Conservation (phyloP, 2,888 invertebrate species). For the Phlogophora meticulosa region DNA sequence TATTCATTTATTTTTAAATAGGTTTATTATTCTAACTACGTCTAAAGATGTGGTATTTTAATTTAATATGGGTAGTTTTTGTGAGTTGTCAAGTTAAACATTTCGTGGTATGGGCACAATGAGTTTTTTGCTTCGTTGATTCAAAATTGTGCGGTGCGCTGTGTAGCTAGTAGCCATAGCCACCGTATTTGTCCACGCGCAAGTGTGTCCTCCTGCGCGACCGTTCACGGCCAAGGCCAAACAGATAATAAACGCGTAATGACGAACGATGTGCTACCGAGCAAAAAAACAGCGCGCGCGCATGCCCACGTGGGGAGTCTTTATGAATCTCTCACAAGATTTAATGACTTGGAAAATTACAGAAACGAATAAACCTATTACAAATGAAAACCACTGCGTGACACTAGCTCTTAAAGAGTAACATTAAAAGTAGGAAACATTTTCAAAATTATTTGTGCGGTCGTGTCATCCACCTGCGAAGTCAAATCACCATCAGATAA, state of each 20-base stretch:
- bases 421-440: slow-evolving; percentile 35
- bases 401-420: slow-evolving; percentile 53
- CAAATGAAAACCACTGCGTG: slow-evolving; percentile 75
- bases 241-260: slow-evolving; percentile 87
- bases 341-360: slow-evolving; percentile 88
- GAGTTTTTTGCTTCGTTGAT: slow-evolving; percentile 70
- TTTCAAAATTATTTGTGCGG: slow-evolving; percentile 26
- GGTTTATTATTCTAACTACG: slow-evolving; percentile 57
- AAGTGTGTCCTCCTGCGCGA: slow-evolving; percentile 81
- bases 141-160: slow-evolving; percentile 73
- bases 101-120: slow-evolving; percentile 69
- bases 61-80: slow-evolving; percentile 67
- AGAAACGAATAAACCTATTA: slow-evolving; percentile 74
- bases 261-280: slow-evolving; percentile 86
- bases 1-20: slow-evolving; percentile 42
- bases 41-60: slow-evolving; percentile 61
- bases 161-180: slow-evolving; percentile 71
- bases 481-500: slow-evolving; percentile 72
- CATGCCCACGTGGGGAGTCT: slow-evolving; percentile 86
- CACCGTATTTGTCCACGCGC: slow-evolving; percentile 79
- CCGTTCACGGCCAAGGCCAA: slow-evolving; percentile 91
- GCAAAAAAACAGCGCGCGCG: slow-evolving; percentile 79
- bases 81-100: slow-evolving; percentile 60
- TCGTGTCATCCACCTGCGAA: slow-evolving; percentile 63
- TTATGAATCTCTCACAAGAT: slow-evolving; percentile 81